Percentiles rank a stretch among this genome's conserved stretches.
phyloP scores from a whole-genome alignment of 2,797 vertebrate species.

The Nothura maculosa region DNA sequence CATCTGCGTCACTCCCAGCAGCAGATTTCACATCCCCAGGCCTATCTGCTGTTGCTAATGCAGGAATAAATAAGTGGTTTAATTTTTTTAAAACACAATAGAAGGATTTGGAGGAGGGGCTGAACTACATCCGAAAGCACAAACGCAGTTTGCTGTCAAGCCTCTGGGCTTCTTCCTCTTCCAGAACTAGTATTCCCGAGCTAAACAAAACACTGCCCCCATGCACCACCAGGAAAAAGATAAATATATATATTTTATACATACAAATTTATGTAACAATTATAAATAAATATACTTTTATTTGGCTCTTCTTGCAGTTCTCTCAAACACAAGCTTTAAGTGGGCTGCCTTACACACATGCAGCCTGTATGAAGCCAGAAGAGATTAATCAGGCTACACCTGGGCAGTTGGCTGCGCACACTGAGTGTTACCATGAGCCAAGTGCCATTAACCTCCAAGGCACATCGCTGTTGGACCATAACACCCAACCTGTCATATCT shows the following conservation, averaged over 20 bases:
- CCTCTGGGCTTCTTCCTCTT: not conserved
- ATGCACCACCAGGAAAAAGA: not conserved
- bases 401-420: constrained; percentile 16
- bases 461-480: constrained; percentile 55
- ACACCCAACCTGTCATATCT: constrained; percentile 65
- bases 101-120: not conserved
- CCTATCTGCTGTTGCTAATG: not conserved
- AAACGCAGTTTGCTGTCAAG: not conserved
- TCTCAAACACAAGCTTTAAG: not conserved
- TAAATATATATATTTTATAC: too few species aligned
- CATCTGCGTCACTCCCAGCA: not conserved
- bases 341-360: not conserved
- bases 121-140: not conserved
- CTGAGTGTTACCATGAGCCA: constrained; percentile 29
- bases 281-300: not conserved
- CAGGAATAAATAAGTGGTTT: not conserved
- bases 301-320: not conserved
- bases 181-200: not conserved
- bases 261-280: too few species aligned
- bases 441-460: constrained; percentile 71
- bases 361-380: not conserved
- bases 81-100: not conserved
- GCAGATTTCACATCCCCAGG: not conserved
- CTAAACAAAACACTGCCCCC: not conserved
- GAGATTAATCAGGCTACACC: constrained; percentile 6